phyloP scores from a whole-genome alignment of 2,797 vertebrate species.

The Tarsius wallacei region DNA sequence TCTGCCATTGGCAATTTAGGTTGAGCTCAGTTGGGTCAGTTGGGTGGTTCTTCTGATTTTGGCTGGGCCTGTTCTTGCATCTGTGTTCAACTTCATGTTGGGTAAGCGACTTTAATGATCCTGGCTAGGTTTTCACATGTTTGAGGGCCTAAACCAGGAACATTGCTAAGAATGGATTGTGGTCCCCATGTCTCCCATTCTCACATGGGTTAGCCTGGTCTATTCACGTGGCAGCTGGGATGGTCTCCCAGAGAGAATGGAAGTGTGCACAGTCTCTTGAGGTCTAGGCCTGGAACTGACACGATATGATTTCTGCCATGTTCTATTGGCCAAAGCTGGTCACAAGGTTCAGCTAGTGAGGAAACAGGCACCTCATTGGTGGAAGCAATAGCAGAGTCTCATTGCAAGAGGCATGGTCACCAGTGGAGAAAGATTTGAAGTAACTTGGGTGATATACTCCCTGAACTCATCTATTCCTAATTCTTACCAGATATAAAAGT shows the following conservation, averaged over 20 bases:
- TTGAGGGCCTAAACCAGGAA: background rate
- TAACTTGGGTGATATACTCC: background rate
- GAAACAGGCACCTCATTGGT: background rate
- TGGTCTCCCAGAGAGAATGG: background rate
- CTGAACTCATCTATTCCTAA: background rate
- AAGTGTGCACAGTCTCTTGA: background rate
- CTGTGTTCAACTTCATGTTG: background rate
- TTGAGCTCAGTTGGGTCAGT: background rate
- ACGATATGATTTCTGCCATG: background rate
- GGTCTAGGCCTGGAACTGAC: background rate
- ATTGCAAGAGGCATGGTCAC: background rate
- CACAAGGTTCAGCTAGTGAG: background rate
- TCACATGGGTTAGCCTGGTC: background rate
- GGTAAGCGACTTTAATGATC: background rate
- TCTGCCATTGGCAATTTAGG: background rate
- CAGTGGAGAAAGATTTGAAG: background rate
- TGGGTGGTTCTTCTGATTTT: background rate
- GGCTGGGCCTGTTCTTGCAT: background rate
- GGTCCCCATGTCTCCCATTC: background rate
- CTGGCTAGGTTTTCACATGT: background rate
- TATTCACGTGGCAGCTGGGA: background rate
- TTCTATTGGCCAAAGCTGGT: background rate
- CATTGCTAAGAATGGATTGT: background rate
- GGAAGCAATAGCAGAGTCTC: no score
- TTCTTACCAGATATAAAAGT: background rate